Conservation (phyloP, 2,888 invertebrate genomes). For the Caenorhabditis becei region DNA sequence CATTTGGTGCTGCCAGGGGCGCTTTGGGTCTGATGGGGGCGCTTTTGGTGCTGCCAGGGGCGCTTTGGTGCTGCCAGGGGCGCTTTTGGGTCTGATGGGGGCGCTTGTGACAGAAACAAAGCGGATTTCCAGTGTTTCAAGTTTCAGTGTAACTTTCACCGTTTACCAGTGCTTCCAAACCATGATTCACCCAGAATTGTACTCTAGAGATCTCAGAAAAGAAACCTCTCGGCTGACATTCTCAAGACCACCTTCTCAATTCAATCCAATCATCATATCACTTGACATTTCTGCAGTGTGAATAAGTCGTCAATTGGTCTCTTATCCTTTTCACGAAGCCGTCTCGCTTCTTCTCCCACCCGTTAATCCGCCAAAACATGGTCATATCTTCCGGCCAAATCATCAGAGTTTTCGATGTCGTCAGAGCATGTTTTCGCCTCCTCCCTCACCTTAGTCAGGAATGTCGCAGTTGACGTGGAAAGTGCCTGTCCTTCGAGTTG, state of each 20-base stretch:
- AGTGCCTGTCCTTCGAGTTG: conserved; percentile 74
- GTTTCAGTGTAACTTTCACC: too few species aligned
- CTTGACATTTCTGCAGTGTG: conserved; percentile 27
- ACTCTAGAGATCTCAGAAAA: too few species aligned
- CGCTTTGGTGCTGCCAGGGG: too few species aligned
- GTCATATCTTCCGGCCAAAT: conserved; percentile 15
- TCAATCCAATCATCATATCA: conserved; percentile 10
- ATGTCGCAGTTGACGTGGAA: conserved; percentile 76
- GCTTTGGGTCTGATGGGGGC: too few species aligned
- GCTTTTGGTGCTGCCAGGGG: too few species aligned
- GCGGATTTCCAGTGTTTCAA: too few species aligned
- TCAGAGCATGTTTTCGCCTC: too few species aligned
- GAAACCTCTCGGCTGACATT: not conserved
- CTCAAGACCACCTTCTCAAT: not conserved
- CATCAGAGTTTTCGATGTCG: not conserved
- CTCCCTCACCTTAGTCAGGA: conserved; percentile 77
- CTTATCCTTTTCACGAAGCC: conserved; percentile 37
- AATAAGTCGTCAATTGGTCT: not conserved
- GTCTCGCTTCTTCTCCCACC: conserved; percentile 20
- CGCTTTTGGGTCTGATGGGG: too few species aligned
- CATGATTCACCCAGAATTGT: not conserved
- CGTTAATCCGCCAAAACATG: conserved; percentile 21
- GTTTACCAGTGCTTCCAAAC: too few species aligned
- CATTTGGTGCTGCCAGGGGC: too few species aligned
- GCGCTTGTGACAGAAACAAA: too few species aligned